These are phyloP conservation scores for Nibea albiflora DNA, from an alignment of 2,113 vertebrate genomes.

Conservation along the genomic window DNA sequence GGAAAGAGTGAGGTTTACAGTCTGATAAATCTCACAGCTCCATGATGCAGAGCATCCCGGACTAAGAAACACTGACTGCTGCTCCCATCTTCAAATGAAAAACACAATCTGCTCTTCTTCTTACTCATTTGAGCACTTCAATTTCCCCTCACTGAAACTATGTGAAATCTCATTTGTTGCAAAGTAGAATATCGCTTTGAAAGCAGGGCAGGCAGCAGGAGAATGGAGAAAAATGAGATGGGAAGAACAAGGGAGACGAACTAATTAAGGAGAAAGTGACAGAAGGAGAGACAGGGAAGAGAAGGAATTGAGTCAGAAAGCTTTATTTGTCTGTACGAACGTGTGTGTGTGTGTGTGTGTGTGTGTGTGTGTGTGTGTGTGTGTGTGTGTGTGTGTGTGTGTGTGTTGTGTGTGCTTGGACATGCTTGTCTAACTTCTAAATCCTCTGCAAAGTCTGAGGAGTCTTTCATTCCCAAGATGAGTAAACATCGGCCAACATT, in stretches of 20 bases:
- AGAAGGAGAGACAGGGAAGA: constrained; percentile 43
- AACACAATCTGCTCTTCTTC: not conserved
- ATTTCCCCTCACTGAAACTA: constrained; percentile 12
- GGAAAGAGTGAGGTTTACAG: not conserved
- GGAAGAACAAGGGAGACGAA: constrained; percentile 39
- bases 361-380: not conserved
- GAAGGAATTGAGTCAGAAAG: constrained; percentile 31
- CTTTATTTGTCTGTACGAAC: constrained; percentile 35
- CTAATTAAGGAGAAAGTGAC: constrained; percentile 61
- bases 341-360: not conserved
- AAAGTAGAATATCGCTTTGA: constrained; percentile 51
- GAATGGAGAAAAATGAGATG: constrained; percentile 30
- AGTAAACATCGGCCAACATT: constrained; percentile 56
- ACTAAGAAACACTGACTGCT: not conserved
- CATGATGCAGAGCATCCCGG: not conserved
- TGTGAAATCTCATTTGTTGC: constrained; percentile 48
- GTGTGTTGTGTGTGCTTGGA: constrained; percentile 22
- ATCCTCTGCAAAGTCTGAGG: constrained; percentile 62
- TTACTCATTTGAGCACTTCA: constrained; percentile 16
- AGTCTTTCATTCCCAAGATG: constrained; percentile 64
- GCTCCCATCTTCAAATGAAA: constrained; percentile 34
- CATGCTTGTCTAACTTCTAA: constrained; percentile 60
- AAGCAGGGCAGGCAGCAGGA: constrained; percentile 35
- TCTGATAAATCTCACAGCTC: constrained; percentile 7
- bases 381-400: not conserved